Percentiles rank a stretch among this genome's conserved stretches.
phyloP scores from a whole-genome alignment of 2,113 vertebrate species.

The Neogale vison region DNA sequence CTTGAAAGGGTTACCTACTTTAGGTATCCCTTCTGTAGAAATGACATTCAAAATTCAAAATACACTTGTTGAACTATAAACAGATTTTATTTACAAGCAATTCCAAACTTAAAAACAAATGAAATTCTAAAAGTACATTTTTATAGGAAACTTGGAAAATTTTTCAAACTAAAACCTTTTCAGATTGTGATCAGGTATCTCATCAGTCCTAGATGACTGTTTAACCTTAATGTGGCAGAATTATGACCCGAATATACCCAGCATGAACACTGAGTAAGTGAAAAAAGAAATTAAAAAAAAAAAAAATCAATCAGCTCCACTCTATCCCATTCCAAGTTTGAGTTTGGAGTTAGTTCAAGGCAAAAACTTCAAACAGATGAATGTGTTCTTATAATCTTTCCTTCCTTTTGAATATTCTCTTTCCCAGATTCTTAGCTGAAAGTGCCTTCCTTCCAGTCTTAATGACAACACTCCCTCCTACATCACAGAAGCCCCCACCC shows the following conservation, averaged over 20 bases:
- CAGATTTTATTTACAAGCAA: constrained; percentile 32
- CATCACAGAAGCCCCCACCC: neutral
- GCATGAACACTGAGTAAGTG: neutral
- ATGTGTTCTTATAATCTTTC: neutral
- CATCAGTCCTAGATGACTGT: neutral
- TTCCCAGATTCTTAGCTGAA: neutral
- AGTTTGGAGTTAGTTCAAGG: constrained; percentile 26
- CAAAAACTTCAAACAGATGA: constrained; percentile 44
- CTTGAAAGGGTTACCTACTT: constrained; percentile 30
- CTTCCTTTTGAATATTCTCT: neutral
- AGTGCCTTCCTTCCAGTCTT: constrained; percentile 18
- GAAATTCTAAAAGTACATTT: constrained; percentile 10
- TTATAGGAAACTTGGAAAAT: constrained; percentile 1
- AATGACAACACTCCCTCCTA: neutral
- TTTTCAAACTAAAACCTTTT: constrained; percentile 45
- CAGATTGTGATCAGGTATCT: neutral
- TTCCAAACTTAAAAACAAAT: constrained; percentile 39
- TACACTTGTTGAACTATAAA: constrained; percentile 12
- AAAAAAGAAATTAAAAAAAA: neutral
- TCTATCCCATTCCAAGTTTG: neutral
- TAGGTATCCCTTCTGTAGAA: neutral
- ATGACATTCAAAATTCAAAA: constrained; percentile 48
- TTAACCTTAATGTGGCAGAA: constrained; percentile 1
- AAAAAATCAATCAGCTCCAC: neutral
- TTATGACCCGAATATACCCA: neutral